Percentiles rank a stretch among this genome's conserved stretches.
These are phyloP conservation scores for Barbus barbus DNA, from an alignment of 2,113 vertebrate genomes.

Conservation along the genomic window DNA sequence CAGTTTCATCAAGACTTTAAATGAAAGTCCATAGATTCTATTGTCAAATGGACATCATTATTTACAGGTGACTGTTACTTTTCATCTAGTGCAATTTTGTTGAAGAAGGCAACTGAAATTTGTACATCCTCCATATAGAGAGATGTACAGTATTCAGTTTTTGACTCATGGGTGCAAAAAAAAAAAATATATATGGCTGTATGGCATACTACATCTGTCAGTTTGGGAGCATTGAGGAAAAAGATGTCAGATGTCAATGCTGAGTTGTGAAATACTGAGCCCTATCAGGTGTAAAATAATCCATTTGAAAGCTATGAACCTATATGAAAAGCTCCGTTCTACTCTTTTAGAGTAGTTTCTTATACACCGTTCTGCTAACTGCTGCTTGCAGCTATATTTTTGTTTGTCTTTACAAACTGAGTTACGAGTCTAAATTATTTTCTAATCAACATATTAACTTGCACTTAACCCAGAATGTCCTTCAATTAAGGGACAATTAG, in stretches of 20 bases:
- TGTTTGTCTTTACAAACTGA: neutral
- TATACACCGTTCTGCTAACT: neutral
- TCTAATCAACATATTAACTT: neutral
- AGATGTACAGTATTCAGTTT: neutral
- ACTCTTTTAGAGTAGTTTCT: neutral
- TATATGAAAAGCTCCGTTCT: neutral
- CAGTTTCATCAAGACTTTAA: too few species aligned
- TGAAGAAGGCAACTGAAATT: too few species aligned
- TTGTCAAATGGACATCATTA: too few species aligned
- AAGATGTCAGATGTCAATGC: neutral
- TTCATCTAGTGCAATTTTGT: too few species aligned
- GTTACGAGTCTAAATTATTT: neutral
- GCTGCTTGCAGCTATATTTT: neutral
- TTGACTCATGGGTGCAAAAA: neutral
- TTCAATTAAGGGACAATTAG: neutral
- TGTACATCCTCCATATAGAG: too few species aligned
- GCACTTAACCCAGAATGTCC: neutral
- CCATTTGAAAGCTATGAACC: neutral
- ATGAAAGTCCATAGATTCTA: too few species aligned
- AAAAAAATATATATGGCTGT: too few species aligned
- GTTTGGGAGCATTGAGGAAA: neutral
- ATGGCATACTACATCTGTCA: neutral
- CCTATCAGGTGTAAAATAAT: neutral
- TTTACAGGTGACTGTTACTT: too few species aligned
- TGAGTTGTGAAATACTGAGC: neutral